These are phyloP conservation scores for Picus viridis DNA, from an alignment of 2,797 vertebrate genomes.

Conservation along the genomic window DNA sequence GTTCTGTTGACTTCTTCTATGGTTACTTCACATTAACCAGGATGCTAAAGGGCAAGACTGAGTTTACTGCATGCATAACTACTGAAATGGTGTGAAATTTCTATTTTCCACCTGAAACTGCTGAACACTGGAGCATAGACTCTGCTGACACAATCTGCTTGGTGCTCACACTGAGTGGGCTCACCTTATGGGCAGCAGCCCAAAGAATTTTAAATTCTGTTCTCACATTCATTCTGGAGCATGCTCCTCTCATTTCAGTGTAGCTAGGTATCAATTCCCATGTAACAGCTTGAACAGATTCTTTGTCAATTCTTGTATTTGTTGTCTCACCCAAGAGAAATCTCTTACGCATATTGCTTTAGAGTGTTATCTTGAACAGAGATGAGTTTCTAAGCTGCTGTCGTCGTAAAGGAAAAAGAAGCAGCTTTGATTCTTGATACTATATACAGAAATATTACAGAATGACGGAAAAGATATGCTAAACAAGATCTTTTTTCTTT, in stretches of 20 bases:
- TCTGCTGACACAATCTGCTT: neutral
- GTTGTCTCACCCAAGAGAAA: neutral
- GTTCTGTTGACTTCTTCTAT: neutral
- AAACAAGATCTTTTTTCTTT: neutral
- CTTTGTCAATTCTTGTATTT: neutral
- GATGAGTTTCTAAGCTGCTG: constrained; percentile 8
- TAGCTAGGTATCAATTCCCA: neutral
- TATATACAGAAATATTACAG: constrained; percentile 41
- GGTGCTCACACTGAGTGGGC: neutral
- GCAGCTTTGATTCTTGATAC: neutral
- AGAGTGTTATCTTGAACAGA: neutral
- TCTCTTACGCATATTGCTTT: neutral
- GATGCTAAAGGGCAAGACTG: neutral
- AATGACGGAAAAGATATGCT: constrained; percentile 12
- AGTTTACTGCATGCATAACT: neutral
- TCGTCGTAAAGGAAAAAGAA: neutral
- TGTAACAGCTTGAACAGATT: neutral
- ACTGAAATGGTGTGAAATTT: neutral
- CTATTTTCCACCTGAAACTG: neutral
- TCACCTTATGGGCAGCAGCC: neutral
- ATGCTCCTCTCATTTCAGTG: neutral
- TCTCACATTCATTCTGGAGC: neutral
- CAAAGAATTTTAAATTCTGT: neutral
- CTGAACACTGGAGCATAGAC: neutral
- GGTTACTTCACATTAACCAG: neutral